Evolutionary conservation across 2,888 invertebrate genomes (phyloP).

Genomic region (Andrena camellia): DNA sequence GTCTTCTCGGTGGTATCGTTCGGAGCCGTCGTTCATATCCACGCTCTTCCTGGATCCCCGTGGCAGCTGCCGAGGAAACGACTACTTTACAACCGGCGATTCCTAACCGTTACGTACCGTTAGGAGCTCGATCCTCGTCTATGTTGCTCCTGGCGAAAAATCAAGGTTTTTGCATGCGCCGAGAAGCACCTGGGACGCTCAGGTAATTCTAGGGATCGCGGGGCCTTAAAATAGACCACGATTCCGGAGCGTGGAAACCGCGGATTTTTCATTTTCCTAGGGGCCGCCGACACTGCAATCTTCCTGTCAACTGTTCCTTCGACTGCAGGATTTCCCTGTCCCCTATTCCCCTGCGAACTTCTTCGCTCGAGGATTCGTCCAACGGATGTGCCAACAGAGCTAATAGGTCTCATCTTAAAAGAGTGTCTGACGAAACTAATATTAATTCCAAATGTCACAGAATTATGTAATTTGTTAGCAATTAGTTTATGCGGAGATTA

Average conservation of each 20-base stretch:
- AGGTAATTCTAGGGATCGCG: slow-evolving; percentile 46
- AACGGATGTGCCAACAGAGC: too few species aligned
- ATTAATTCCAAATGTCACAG: too few species aligned
- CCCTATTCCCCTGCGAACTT: background rate
- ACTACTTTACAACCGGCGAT: slow-evolving; percentile 70
- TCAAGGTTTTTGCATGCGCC: slow-evolving; percentile 29
- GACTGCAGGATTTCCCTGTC: background rate
- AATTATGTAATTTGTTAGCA: too few species aligned
- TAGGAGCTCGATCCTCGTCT: slow-evolving; percentile 64
- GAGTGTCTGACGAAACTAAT: too few species aligned
- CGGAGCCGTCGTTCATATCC: slow-evolving; percentile 38
- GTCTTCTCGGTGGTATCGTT: slow-evolving; percentile 10
- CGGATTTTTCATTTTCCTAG: slow-evolving; percentile 2
- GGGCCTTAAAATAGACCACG: slow-evolving; percentile 41
- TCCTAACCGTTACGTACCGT: slow-evolving; percentile 78
- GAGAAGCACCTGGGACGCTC: slow-evolving; percentile 36
- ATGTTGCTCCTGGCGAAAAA: slow-evolving; percentile 54
- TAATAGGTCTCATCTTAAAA: too few species aligned
- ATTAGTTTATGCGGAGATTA: too few species aligned
- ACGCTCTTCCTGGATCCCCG: slow-evolving; percentile 66
- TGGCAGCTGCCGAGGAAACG: slow-evolving; percentile 57
- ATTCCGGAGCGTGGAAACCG: slow-evolving; percentile 17
- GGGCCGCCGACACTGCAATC: background rate
- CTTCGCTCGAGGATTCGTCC: too few species aligned
- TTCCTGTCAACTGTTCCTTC: background rate